Base-by-base conservation (phyloP, 1,140 invertebrate genomes). In the Latrodectus geometricus region DNA sequence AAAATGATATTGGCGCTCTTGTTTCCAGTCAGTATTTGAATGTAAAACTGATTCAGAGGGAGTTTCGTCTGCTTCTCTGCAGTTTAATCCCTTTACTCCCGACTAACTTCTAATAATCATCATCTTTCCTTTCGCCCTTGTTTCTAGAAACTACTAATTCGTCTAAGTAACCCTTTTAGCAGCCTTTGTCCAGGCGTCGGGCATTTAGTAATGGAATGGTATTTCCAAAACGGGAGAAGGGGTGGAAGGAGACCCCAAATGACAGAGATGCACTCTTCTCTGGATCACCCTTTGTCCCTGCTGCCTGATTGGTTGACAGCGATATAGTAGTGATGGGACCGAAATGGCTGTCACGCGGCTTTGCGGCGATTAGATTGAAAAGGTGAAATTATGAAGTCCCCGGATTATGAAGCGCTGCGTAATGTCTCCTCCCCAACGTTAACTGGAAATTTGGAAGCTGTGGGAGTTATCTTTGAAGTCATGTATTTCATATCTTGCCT, bases 131-230 rank as follows among this genome's bases (percentile, higher is more conserved):
- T n/a, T 65, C 61, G 61, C n/a, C 0, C 35, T 11, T 65, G 14
- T 65, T 35, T 35, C 35, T 35, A 35, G 35, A 35, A 35, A 35
- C 35, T 35, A 49, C 76, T 79, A 79, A 79, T 66, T 61, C 56
- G 61, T 68, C 79, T 83, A 83, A 83, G 80, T 74, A 83, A 83
- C 80, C 80, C 80, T 83, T 83, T 83, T 83, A 83, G 74, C 80
- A 83, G 70, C 70, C 23, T 20, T 35, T 70, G 74, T 83, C 65
- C 74, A 61, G 9, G 80, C 56, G n/a, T 80, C 78, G 49, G 78
- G 56, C 21, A 56, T 21, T 69, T 23, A 54, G 80, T 74, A 83
- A 83, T 83, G 80, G 80, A 54, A 35, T 35, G 35, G 35, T 5
- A 35, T 35, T 35, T 5, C 35, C 35, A 65, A 17, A 79, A 69